phyloP scores from a whole-genome alignment of 2,797 vertebrate genomes.

The Dryobates pubescens region DNA sequence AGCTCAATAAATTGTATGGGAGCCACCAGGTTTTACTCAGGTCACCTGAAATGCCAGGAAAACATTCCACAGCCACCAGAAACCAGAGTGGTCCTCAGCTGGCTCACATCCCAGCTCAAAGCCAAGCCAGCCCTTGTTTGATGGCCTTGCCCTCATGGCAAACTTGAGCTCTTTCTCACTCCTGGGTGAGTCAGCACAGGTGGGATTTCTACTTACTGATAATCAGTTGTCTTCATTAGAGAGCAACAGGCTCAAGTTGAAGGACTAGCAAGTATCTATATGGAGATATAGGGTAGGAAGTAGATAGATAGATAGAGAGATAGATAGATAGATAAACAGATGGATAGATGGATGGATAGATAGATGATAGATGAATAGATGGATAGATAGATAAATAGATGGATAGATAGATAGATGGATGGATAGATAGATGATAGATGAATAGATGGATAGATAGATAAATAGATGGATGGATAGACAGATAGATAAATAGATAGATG shows the following conservation, averaged over 20 bases:
- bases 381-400: too few relatives aligned
- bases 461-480: too few relatives aligned
- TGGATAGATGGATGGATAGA: too few relatives aligned
- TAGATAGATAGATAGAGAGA: too few relatives aligned
- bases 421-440: too few relatives aligned
- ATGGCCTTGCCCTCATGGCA: not conserved
- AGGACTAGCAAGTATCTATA: not conserved
- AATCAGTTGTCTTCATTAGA: slow-evolving; percentile 13
- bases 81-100: slow-evolving; percentile 44
- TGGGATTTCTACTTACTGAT: slow-evolving; percentile 6
- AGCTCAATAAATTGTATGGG: slow-evolving; percentile 59
- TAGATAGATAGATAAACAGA: too few relatives aligned
- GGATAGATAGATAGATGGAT: too few relatives aligned
- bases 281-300: too few relatives aligned
- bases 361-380: too few relatives aligned
- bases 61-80: slow-evolving; percentile 27
- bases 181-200: not conserved
- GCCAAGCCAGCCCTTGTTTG: slow-evolving; percentile 22
- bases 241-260: not conserved
- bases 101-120: slow-evolving; percentile 35
- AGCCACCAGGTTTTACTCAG: slow-evolving; percentile 58
- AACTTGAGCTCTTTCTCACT: slow-evolving; percentile 23
- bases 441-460: too few relatives aligned
- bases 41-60: slow-evolving; percentile 60
- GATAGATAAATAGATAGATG: too few relatives aligned